These are phyloP conservation scores for Caenorhabditis becei DNA, from an alignment of 2,888 invertebrate genomes.

Conservation along the genomic window DNA sequence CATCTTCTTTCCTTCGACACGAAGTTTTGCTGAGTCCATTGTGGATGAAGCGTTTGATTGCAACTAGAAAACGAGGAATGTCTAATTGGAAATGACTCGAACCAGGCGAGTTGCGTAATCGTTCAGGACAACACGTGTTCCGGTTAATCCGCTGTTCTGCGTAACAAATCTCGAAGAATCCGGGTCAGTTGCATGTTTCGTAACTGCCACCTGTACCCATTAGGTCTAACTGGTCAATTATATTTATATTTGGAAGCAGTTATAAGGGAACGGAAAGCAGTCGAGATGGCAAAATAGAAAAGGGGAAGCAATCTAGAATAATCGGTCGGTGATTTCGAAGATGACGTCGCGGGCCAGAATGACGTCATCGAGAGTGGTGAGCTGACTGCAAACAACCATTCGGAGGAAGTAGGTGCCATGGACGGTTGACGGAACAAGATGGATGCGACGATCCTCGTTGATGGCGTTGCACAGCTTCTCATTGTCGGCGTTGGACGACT, in stretches of 20 bases:
- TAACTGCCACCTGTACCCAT: not conserved
- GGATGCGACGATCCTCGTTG: slow-evolving; percentile 83
- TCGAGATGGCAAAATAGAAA: not conserved
- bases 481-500: slow-evolving; percentile 82
- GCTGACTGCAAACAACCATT: slow-evolving; percentile 83
- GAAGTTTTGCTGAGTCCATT: slow-evolving; percentile 94
- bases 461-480: slow-evolving; percentile 82
- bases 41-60: not conserved
- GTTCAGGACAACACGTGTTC: not conserved
- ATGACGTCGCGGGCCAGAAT: slow-evolving; percentile 82
- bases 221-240: not conserved
- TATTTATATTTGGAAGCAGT: not conserved
- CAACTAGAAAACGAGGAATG: not conserved
- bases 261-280: not conserved
- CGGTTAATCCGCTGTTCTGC: not conserved
- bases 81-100: not conserved
- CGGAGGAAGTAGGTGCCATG: slow-evolving; percentile 83
- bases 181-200: not conserved
- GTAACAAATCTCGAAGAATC: not conserved
- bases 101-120: not conserved
- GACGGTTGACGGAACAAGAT: slow-evolving; percentile 83
- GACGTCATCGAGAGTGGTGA: slow-evolving; percentile 82
- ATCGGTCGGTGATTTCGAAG: slow-evolving; percentile 46
- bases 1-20: slow-evolving; percentile 92
- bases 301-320: slow-evolving; percentile 21